A percentile compares a stretch with the other conserved stretches of the same genome.
Evolutionary conservation across 2,888 invertebrate species (phyloP).

Genomic region (Heliconius ismenius): DNA sequence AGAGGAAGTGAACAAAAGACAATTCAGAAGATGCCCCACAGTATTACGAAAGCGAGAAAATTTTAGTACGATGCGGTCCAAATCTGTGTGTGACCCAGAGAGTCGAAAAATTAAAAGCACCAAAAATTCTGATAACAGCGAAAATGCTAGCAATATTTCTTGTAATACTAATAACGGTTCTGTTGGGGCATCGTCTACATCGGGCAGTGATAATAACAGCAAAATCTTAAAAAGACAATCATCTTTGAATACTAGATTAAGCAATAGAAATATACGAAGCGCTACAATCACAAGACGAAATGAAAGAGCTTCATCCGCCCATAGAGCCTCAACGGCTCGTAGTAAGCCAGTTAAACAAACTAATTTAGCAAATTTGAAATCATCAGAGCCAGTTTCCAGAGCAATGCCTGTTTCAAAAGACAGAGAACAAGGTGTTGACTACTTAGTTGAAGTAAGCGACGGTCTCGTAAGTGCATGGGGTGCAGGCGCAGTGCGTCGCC

Average conservation of each 20-base stretch:
- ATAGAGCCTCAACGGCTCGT: slow-evolving; percentile 85
- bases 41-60: slow-evolving; percentile 69
- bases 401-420: slow-evolving; percentile 81
- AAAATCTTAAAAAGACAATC: slow-evolving; percentile 69
- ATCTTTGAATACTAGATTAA: slow-evolving; percentile 65
- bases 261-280: slow-evolving; percentile 75
- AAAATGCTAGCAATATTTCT: slow-evolving; percentile 74
- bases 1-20: slow-evolving; percentile 67
- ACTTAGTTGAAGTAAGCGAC: slow-evolving; percentile 92
- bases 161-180: slow-evolving; percentile 72
- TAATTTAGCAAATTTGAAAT: slow-evolving; percentile 71
- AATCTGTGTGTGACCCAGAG: slow-evolving; percentile 78
- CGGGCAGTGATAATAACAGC: slow-evolving; percentile 73
- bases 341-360: slow-evolving; percentile 76
- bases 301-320: slow-evolving; percentile 75
- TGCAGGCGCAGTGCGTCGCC: slow-evolving; percentile 91
- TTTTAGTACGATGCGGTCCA: slow-evolving; percentile 71
- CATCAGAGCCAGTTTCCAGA: slow-evolving; percentile 77
- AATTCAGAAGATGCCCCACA: slow-evolving; percentile 68
- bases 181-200: slow-evolving; percentile 72
- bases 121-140: slow-evolving; percentile 70
- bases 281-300: slow-evolving; percentile 72
- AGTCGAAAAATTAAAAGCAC: slow-evolving; percentile 59
- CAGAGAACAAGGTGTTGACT: slow-evolving; percentile 92
- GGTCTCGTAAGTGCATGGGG: slow-evolving; percentile 92